These are phyloP conservation scores for Panagrolaimus sp. DNA, from an alignment of 1,140 invertebrate species.

Conservation along the genomic window DNA sequence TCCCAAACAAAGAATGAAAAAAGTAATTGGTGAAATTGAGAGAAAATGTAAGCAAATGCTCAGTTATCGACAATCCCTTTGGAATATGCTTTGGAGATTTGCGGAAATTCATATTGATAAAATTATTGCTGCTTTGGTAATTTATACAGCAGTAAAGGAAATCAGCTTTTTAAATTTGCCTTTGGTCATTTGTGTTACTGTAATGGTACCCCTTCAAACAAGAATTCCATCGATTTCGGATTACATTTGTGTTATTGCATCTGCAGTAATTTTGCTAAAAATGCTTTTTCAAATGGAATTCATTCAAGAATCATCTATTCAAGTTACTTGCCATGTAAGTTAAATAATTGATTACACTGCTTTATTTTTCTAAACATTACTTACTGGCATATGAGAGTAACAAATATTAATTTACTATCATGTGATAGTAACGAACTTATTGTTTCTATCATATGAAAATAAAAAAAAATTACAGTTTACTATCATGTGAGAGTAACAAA, in stretches of 20 bases:
- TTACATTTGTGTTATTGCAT: conserved; percentile 72
- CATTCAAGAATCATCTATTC: conserved; percentile 72
- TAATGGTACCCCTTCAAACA: conserved; percentile 67
- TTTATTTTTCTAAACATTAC: no score
- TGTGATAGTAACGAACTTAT: no score
- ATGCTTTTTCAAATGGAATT: conserved; percentile 94
- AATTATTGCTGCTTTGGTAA: conserved; percentile 58
- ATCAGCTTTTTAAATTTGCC: conserved; percentile 17
- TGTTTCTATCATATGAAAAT: no score
- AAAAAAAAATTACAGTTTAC: no score
- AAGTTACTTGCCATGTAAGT: conserved; percentile 72
- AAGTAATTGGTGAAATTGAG: conserved; percentile 33
- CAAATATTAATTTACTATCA: no score
- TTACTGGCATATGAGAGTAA: no score
- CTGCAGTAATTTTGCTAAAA: conserved; percentile 77
- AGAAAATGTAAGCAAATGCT: conserved; percentile 33
- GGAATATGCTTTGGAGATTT: conserved; percentile 70
- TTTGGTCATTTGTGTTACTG: conserved; percentile 31
- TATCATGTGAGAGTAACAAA: no score
- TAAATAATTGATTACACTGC: no score
- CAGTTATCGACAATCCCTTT: conserved; percentile 14
- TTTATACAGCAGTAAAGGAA: conserved; percentile 58
- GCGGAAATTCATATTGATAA: conserved; percentile 87
- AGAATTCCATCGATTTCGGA: conserved; percentile 72
- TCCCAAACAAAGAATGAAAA: conserved; percentile 21